Percentiles rank a stretch among this genome's conserved stretches.
Evolutionary conservation across 2,888 invertebrate species (phyloP).

Genomic region (Lutraria lutraria): DNA sequence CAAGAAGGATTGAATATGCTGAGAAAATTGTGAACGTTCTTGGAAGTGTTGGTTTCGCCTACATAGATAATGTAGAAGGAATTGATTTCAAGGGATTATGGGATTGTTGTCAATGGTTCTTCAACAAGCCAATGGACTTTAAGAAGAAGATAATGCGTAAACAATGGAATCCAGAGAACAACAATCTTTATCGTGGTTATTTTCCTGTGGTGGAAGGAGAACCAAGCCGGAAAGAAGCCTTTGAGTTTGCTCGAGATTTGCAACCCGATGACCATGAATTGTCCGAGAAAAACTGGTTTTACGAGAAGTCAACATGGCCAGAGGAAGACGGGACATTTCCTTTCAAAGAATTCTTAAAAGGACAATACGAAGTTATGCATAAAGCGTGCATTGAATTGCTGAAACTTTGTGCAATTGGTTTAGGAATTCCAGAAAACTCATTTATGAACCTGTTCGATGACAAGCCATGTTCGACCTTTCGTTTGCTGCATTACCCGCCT

Average conservation of each 20-base stretch:
- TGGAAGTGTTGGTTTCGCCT: constrained; percentile 76
- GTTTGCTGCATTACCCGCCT: constrained; percentile 75
- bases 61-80: constrained; percentile 74
- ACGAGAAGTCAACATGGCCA: no score
- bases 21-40: constrained; percentile 70
- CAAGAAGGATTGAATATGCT: constrained; percentile 65
- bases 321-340: constrained; percentile 69
- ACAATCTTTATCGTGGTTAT: no score
- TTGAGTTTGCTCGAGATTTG: constrained; percentile 72
- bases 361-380: constrained; percentile 67
- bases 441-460: constrained; percentile 70
- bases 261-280: constrained; percentile 57
- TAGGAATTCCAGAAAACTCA: constrained; percentile 72
- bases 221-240: constrained; percentile 76
- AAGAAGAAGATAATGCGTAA: no score
- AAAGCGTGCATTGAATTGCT: constrained; percentile 72
- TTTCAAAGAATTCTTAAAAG: constrained; percentile 66
- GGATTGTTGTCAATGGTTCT: no score
- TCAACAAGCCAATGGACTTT: no score
- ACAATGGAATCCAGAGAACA: no score
- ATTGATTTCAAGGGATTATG: constrained; percentile 71
- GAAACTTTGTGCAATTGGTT: constrained; percentile 68
- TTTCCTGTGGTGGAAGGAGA: constrained; percentile 76
- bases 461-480: constrained; percentile 74
- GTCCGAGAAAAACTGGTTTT: constrained; percentile 67